phyloP scores from a whole-genome alignment of 2,797 vertebrate species.

The Poeciliopsis turneri region DNA sequence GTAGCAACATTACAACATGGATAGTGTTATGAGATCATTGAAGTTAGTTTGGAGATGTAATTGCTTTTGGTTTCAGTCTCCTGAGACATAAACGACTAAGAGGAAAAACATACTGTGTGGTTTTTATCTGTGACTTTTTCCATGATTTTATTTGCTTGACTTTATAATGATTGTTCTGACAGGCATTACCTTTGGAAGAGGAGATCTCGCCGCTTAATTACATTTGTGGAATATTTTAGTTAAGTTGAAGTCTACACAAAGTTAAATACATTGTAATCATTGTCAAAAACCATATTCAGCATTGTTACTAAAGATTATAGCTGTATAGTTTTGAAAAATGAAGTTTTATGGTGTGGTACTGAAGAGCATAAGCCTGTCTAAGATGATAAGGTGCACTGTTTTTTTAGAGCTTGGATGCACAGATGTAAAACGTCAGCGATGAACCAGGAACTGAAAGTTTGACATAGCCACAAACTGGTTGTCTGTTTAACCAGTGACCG shows the following conservation, averaged over 20 bases:
- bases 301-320: slow-evolving; percentile 4
- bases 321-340: not conserved
- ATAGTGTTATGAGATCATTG: slow-evolving; percentile 62
- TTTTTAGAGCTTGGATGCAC: slow-evolving; percentile 26
- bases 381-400: slow-evolving; percentile 12
- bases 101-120: not conserved
- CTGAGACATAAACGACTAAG: slow-evolving; percentile 47
- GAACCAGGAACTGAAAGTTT: slow-evolving; percentile 17
- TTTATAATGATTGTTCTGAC: not conserved
- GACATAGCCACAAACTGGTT: slow-evolving; percentile 11
- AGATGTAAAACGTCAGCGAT: slow-evolving; percentile 32
- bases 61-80: slow-evolving; percentile 41
- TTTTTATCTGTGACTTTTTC: slow-evolving; percentile 21
- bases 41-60: slow-evolving; percentile 50
- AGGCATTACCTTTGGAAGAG: not conserved
- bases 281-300: not conserved
- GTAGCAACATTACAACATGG: slow-evolving; percentile 64
- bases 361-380: slow-evolving; percentile 10
- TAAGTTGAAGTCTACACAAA: not conserved
- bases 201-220: slow-evolving; percentile 29
- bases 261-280: not conserved
- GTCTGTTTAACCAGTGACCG: slow-evolving; percentile 11
- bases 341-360: not conserved
- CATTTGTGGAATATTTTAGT: slow-evolving; percentile 23
- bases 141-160: not conserved